Evolutionary conservation across 2,888 invertebrate species (phyloP).

Genomic region (Epsilonema sp.): DNA sequence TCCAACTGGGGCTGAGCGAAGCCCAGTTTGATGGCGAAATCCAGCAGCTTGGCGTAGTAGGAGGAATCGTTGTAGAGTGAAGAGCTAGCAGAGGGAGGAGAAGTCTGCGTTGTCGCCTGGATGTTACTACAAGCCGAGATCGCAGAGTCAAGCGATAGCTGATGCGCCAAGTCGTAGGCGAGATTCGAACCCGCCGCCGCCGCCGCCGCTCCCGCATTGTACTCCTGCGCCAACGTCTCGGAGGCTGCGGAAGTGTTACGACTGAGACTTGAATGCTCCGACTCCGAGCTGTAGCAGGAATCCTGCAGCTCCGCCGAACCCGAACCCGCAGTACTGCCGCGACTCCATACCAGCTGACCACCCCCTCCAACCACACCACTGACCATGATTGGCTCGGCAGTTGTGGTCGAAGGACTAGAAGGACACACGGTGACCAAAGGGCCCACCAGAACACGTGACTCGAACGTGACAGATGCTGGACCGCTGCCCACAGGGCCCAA

Average conservation of each 20-base stretch:
- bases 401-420: not conserved
- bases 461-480: not conserved
- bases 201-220: not conserved
- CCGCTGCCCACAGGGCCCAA: not conserved
- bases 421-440: not conserved
- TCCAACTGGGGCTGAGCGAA: slow-evolving; percentile 68
- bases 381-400: too few species aligned
- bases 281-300: slow-evolving; percentile 17
- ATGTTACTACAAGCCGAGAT: too few species aligned
- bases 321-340: too few species aligned
- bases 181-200: not conserved
- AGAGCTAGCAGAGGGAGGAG: too few species aligned
- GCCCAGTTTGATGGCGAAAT: slow-evolving; percentile 74
- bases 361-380: too few species aligned
- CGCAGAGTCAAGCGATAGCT: not conserved
- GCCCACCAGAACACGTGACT: too few species aligned
- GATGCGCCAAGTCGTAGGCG: not conserved
- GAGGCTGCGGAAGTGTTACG: slow-evolving; percentile 17
- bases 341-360: too few species aligned
- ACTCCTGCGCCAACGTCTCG: not conserved
- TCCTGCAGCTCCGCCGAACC: slow-evolving; percentile 8
- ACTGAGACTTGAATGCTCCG: slow-evolving; percentile 16
- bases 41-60: slow-evolving; percentile 44
- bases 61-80: not conserved
- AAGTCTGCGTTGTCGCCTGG: too few species aligned